phyloP scores from a whole-genome alignment of 2,797 vertebrate species.

The Bryconaethiops microstoma region DNA sequence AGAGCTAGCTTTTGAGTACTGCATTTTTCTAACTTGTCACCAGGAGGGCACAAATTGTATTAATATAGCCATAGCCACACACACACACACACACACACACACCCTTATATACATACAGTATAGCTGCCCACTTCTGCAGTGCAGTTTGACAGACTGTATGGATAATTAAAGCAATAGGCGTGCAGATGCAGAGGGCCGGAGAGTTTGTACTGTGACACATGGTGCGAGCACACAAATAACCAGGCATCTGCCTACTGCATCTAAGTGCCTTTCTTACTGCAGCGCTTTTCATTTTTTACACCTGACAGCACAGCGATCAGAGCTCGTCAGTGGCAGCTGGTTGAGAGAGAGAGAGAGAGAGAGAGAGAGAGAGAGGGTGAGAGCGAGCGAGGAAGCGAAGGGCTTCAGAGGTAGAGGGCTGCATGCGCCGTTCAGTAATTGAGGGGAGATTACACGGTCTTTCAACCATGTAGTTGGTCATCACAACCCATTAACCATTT shows the following conservation, averaged over 20 bases:
- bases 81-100: neutral
- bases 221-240: conserved; percentile 68
- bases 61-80: conserved; percentile 15
- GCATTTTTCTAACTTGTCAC: conserved; percentile 28
- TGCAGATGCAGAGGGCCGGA: conserved; percentile 74
- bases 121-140: conserved; percentile 58
- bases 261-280: conserved; percentile 81
- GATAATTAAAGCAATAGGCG: conserved; percentile 78
- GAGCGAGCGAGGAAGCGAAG: conserved; percentile 36
- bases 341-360: conserved; percentile 59
- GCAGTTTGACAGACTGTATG: conserved; percentile 75
- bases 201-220: conserved; percentile 60
- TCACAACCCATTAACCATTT: conserved; percentile 91
- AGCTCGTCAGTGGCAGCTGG: conserved; percentile 86
- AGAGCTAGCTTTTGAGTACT: conserved; percentile 12
- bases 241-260: conserved; percentile 84
- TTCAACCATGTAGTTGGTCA: conserved; percentile 93
- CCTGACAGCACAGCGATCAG: conserved; percentile 84
- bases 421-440: conserved; percentile 91
- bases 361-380: conserved; percentile 23
- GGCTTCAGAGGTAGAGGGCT: conserved; percentile 64
- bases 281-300: conserved; percentile 89
- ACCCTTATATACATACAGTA: conserved; percentile 23
- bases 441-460: conserved; percentile 93
- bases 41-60: conserved; percentile 19